These are phyloP conservation scores for Stenichneumon culpator DNA, from an alignment of 2,888 invertebrate species.

Conservation along the genomic window DNA sequence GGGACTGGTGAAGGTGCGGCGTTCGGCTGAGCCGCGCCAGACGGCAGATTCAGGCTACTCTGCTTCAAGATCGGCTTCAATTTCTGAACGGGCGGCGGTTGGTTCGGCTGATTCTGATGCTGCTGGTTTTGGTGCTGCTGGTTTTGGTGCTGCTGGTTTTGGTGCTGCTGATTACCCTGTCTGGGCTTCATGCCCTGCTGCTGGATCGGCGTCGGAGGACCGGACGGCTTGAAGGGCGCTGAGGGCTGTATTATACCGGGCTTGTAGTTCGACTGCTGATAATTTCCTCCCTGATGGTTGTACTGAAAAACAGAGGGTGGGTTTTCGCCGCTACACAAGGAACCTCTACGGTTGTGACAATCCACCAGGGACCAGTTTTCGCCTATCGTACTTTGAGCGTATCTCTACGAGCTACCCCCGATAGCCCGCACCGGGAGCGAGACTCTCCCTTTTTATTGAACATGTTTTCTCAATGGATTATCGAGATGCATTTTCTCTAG, in stretches of 20 bases:
- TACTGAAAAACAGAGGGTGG: constrained; percentile 84
- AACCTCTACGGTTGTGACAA: constrained; percentile 85
- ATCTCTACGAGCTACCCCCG: constrained; percentile 81
- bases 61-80: constrained; percentile 83
- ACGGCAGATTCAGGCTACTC: constrained; percentile 58
- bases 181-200: constrained; percentile 60
- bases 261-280: constrained; percentile 79
- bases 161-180: constrained; percentile 61
- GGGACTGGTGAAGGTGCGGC: constrained; percentile 7
- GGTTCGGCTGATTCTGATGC: constrained; percentile 66
- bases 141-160: constrained; percentile 60
- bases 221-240: constrained; percentile 65
- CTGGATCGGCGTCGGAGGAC: constrained; percentile 60
- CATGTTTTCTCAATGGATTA: constrained; percentile 12
- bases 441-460: constrained; percentile 69
- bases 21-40: constrained; percentile 38
- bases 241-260: constrained; percentile 67
- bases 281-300: constrained; percentile 80
- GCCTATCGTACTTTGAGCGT: constrained; percentile 78
- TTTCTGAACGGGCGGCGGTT: constrained; percentile 73
- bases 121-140: constrained; percentile 61
- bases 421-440: constrained; percentile 79
- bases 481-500: constrained; percentile 35
- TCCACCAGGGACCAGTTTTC: constrained; percentile 84
- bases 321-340: constrained; percentile 85